A percentile compares a stretch with the other conserved stretches of the same genome.
Conservation (phyloP, 2,113 vertebrate species). For the Colossoma macropomum region DNA sequence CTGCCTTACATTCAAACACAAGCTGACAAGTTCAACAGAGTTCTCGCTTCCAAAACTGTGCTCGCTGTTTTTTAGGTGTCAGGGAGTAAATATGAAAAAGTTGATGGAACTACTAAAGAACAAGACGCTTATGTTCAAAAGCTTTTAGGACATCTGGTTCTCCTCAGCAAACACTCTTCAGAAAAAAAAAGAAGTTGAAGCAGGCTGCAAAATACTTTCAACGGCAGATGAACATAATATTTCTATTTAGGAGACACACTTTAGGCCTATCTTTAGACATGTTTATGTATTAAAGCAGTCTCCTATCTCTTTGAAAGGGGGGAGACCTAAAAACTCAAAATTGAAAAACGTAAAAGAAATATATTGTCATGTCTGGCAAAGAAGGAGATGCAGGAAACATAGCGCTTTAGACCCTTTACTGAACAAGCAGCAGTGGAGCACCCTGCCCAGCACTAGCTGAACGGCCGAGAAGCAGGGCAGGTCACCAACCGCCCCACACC, state of each 20-base stretch:
- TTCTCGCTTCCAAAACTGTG: not conserved
- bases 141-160: not conserved
- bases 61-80: slow-evolving; percentile 1
- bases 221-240: not conserved
- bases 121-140: not conserved
- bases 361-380: too few relatives aligned
- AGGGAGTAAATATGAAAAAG: slow-evolving; percentile 10
- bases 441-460: too few relatives aligned
- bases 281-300: too few relatives aligned
- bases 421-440: too few relatives aligned
- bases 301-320: too few relatives aligned
- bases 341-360: too few relatives aligned
- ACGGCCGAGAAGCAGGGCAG: too few relatives aligned
- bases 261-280: not conserved
- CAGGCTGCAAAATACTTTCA: not conserved
- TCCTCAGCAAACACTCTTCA: not conserved
- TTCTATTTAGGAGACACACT: not conserved
- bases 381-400: too few relatives aligned
- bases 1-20: not conserved
- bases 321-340: too few relatives aligned
- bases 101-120: not conserved
- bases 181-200: not conserved
- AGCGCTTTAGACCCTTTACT: too few relatives aligned
- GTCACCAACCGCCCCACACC: too few relatives aligned
- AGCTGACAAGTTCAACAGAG: not conserved